Conservation (phyloP, 2,113 vertebrate species). For the Drymodes brunneopygia region DNA sequence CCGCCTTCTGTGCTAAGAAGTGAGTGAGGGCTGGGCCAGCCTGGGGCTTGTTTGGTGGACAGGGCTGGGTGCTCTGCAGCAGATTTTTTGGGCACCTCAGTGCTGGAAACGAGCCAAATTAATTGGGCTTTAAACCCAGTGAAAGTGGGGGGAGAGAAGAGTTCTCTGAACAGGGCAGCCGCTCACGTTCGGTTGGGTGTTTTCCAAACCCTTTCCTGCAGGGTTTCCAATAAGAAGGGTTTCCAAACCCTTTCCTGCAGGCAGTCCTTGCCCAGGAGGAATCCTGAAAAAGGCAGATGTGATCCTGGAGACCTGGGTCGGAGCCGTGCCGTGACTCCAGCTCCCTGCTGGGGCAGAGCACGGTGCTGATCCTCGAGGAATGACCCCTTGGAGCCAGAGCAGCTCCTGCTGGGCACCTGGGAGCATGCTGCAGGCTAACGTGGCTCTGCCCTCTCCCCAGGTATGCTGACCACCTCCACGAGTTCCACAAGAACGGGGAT, state of each 20-base stretch:
- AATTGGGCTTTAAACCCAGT: background rate
- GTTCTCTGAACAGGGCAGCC: fast-evolving
- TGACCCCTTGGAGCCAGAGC: fast-evolving
- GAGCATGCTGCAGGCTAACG: background rate
- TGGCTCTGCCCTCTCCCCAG: slow-evolving; percentile 63
- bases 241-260: background rate
- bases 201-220: background rate
- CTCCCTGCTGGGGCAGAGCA: background rate
- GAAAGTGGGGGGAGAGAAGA: background rate
- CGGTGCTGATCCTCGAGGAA: fast-evolving
- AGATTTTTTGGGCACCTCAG: background rate
- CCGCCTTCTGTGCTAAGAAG: slow-evolving; percentile 91
- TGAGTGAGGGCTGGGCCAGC: slow-evolving; percentile 54
- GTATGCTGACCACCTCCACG: slow-evolving; percentile 92
- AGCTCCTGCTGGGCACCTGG: fast-evolving
- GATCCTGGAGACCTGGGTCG: background rate
- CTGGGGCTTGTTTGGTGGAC: fast-evolving
- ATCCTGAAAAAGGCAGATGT: background rate
- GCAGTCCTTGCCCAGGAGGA: background rate
- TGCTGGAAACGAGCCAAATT: background rate
- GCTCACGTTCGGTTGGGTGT: fast-evolving
- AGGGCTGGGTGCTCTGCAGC: background rate
- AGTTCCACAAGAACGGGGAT: slow-evolving; percentile 87
- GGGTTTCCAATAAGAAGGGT: too few species aligned
- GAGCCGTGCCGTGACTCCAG: fast-evolving